Conservation (phyloP, 30 jellyfish, hydroid and myxozoan genomes). For the Aurelia aurita region DNA sequence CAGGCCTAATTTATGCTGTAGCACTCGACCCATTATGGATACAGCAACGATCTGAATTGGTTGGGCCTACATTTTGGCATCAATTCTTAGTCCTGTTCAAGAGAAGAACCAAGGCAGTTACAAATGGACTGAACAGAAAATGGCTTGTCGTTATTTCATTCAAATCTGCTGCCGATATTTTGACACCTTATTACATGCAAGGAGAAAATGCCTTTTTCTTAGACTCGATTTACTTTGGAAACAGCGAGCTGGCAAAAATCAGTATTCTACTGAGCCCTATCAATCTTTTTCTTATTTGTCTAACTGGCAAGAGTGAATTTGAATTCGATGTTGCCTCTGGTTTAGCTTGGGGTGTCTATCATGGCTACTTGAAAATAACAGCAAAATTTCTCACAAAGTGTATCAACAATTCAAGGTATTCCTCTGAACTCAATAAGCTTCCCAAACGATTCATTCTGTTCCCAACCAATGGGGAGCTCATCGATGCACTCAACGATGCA, state of each 20-base stretch:
- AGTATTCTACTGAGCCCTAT: slow-evolving; percentile 25
- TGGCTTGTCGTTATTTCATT: slow-evolving; percentile 9
- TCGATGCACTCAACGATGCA: slow-evolving; percentile 4
- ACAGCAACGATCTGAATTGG: too few species aligned
- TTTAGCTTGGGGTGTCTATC: slow-evolving; percentile 39
- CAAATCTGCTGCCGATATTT: slow-evolving; percentile 16
- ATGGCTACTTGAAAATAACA: slow-evolving; percentile 25
- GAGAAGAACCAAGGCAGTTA: too few species aligned
- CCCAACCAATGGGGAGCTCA: slow-evolving; percentile 37
- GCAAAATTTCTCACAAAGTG: slow-evolving; percentile 20
- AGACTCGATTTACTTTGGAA: not conserved
- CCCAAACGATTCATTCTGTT: slow-evolving; percentile 60
- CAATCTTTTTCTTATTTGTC: not conserved
- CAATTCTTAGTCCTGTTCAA: too few species aligned
- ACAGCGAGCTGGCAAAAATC: slow-evolving; percentile 1
- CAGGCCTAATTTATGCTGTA: too few species aligned
- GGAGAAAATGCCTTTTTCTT: not conserved
- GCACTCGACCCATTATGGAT: too few species aligned
- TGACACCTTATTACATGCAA: too few species aligned
- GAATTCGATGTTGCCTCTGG: slow-evolving; percentile 39
- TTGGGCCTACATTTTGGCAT: too few species aligned
- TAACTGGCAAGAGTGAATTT: not conserved
- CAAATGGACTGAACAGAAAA: not conserved
- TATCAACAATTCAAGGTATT: slow-evolving; percentile 27
- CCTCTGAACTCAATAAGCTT: slow-evolving; percentile 10